Base-by-base conservation (phyloP, 2,113 vertebrate species). In the Siphamia tubifer region DNA sequence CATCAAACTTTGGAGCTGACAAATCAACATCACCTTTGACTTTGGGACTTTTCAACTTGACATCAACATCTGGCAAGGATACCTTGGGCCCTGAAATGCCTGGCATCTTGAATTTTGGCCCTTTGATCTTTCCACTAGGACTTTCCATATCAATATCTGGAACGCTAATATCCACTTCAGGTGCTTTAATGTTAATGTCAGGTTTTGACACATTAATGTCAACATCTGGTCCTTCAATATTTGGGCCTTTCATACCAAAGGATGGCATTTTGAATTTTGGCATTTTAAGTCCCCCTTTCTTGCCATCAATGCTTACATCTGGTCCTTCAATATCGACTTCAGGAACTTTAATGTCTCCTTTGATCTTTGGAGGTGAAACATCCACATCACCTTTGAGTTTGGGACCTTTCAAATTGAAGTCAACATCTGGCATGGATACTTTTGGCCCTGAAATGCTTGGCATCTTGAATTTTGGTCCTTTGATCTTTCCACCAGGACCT, bases 251-350 rank as follows among this genome's bases (percentile, higher is more conserved):
- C 1, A 38, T 11, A 1, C 55, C 62, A 68, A 73, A 56, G 4
- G 23, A 27, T 10, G 75, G 75, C 34, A 79, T 39, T 3, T 62
- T 62, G 2, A 63, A 52, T n/a, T n/a, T n/a, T n/a, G n/a, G n/a
- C n/a, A n/a, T n/a, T n/a, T n/a, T n/a, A n/a, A n/a, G n/a, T n/a
- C n/a, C n/a, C n/a, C n/a, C n/a, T n/a, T n/a, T n/a, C n/a, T n/a
- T n/a, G n/a, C n/a, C n/a, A n/a, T n/a, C n/a, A n/a, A n/a, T n/a
- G n/a, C n/a, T n/a, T n/a, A n/a, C n/a, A n/a, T 44, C 3, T 6
- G 56, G 45, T 1, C 7, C n/a, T 8, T 34, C 62, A 40, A 78
- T 48, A 1, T 55, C 20, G 11, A 20, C 24, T 40, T 52, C 45
- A 0, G 48, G 61, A 19, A 67, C 1, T 1, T 53, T 39, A 0